phyloP scores from a whole-genome alignment of 2,113 vertebrate genomes.

The Grus americana region DNA sequence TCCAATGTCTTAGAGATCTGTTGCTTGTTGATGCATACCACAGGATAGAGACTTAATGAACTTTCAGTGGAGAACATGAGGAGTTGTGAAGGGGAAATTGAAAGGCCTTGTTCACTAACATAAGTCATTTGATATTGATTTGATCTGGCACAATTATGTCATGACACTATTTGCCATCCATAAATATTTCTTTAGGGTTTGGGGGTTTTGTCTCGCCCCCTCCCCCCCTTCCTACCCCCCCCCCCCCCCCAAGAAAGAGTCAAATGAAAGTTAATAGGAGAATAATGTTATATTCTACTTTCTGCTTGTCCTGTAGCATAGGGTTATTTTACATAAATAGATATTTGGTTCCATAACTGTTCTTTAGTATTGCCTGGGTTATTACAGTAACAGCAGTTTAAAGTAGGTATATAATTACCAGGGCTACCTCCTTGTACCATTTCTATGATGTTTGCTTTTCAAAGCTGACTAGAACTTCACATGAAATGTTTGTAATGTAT shows the following conservation, averaged over 20 bases:
- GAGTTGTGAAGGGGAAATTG: neutral
- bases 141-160: neutral
- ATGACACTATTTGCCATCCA: neutral
- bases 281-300: neutral
- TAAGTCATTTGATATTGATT: neutral
- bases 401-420: neutral
- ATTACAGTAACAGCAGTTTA: neutral
- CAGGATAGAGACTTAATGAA: neutral
- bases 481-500: neutral
- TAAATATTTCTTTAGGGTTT: neutral
- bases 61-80: neutral
- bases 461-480: neutral
- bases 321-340: neutral
- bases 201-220: neutral
- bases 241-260: neutral
- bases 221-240: no score
- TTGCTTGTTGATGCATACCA: neutral
- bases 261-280: neutral
- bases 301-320: neutral
- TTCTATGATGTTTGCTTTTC: neutral
- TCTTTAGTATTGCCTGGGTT: neutral
- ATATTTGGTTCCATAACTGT: neutral
- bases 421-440: neutral
- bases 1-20: neutral
- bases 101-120: neutral